Evolutionary conservation across 1,140 invertebrate species (phyloP).

Genomic region (Nixonia krombeini): DNA sequence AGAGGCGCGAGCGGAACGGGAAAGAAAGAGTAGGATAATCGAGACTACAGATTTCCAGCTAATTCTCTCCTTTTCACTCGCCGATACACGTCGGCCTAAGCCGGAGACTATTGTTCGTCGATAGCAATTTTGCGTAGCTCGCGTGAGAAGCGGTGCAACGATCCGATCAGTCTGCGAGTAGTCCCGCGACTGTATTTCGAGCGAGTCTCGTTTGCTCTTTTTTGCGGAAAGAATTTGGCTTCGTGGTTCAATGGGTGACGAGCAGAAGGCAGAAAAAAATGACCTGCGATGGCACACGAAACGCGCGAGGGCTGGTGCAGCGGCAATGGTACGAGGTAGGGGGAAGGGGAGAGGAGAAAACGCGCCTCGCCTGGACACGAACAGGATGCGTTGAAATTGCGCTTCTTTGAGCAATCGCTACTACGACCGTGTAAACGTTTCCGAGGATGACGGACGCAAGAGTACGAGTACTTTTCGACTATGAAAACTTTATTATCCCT

Average conservation of each 20-base stretch:
- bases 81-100: constrained; percentile 31
- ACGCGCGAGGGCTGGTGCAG: no score
- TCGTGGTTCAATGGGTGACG: constrained; percentile 23
- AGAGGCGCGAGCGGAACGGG: neutral
- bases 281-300: constrained; percentile 3
- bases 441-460: constrained; percentile 3
- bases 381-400: constrained; percentile 40
- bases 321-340: no score
- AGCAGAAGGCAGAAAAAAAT: constrained; percentile 19
- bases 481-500: no score
- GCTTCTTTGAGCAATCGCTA: constrained; percentile 3
- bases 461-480: no score
- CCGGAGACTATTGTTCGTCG: constrained; percentile 26
- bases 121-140: constrained; percentile 32
- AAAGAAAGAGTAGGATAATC: neutral
- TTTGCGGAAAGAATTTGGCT: constrained; percentile 3
- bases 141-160: constrained; percentile 25
- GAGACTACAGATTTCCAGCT: constrained; percentile 16
- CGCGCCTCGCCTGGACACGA: constrained; percentile 23
- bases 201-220: constrained; percentile 17
- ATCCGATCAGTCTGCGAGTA: constrained; percentile 13
- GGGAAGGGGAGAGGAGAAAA: constrained; percentile 12
- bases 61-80: constrained; percentile 20
- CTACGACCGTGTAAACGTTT: neutral
- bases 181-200: constrained; percentile 31